These are phyloP conservation scores for Troides helena DNA, from an alignment of 2,888 invertebrate species.

Conservation along the genomic window DNA sequence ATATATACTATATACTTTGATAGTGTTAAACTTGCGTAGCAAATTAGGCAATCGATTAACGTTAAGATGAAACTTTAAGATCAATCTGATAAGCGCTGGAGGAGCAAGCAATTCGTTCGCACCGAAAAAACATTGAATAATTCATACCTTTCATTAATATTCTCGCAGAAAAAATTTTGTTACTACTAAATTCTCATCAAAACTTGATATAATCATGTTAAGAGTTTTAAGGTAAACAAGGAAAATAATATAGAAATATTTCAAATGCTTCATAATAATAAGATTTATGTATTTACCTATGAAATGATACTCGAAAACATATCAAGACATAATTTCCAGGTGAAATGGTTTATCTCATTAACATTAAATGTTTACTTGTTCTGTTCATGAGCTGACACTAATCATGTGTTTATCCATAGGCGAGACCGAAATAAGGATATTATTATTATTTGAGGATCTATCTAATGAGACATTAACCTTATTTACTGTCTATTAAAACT, in stretches of 20 bases:
- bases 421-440: not conserved
- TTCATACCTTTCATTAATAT: not conserved
- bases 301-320: not conserved
- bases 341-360: not conserved
- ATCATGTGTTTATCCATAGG: not conserved
- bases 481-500: no score
- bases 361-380: constrained; percentile 1
- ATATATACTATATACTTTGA: no score
- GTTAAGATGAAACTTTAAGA: not conserved
- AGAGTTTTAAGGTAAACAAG: no score
- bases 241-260: no score
- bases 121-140: not conserved
- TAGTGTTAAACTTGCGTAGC: no score
- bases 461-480: no score
- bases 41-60: not conserved
- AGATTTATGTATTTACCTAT: not conserved
- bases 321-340: not conserved
- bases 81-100: not conserved
- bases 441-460: not conserved
- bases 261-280: not conserved
- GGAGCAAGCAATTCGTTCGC: not conserved
- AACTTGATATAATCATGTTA: not conserved
- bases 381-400: not conserved
- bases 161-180: not conserved
- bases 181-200: not conserved